phyloP scores from a whole-genome alignment of 1,140 invertebrate species.

The Coenobita brevimanus region DNA sequence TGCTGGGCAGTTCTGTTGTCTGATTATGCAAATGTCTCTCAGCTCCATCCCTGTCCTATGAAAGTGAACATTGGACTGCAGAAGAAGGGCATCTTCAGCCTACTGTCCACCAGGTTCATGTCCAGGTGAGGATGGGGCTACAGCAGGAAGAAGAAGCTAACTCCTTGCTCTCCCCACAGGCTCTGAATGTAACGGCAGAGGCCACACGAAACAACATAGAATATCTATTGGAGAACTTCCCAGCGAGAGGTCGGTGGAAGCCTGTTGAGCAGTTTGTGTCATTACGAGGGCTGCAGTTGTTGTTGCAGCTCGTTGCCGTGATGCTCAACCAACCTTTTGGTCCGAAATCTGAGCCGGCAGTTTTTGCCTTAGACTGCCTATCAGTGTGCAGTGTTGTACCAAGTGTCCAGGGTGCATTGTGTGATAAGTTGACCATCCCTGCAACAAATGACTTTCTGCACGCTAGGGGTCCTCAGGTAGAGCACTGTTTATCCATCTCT shows the following conservation, averaged over 20 bases:
- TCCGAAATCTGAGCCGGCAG: slow-evolving; percentile 91
- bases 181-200: slow-evolving; percentile 75
- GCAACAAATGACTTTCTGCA: slow-evolving; percentile 64
- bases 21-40: too few relatives aligned
- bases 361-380: slow-evolving; percentile 91
- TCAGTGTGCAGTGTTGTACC: slow-evolving; percentile 92
- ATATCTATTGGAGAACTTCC: slow-evolving; percentile 84
- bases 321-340: slow-evolving; percentile 94
- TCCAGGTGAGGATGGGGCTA: too few relatives aligned
- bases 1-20: too few relatives aligned
- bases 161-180: slow-evolving; percentile 9
- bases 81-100: background rate
- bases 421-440: slow-evolving; percentile 77
- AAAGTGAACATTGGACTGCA: too few relatives aligned
- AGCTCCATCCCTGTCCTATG: too few relatives aligned
- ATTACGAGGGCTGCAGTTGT: slow-evolving; percentile 86
- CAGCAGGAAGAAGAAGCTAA: too few relatives aligned
- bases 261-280: slow-evolving; percentile 90
- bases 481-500: background rate
- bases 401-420: slow-evolving; percentile 89
- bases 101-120: too few relatives aligned
- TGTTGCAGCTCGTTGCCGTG: slow-evolving; percentile 90
- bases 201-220: slow-evolving; percentile 90
- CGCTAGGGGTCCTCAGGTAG: slow-evolving; percentile 55
- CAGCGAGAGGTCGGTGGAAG: slow-evolving; percentile 85